Percentiles rank a stretch among this genome's conserved stretches.
These are phyloP conservation scores for Herpetotheres cachinnans DNA, from an alignment of 2,113 vertebrate species.

Conservation along the genomic window DNA sequence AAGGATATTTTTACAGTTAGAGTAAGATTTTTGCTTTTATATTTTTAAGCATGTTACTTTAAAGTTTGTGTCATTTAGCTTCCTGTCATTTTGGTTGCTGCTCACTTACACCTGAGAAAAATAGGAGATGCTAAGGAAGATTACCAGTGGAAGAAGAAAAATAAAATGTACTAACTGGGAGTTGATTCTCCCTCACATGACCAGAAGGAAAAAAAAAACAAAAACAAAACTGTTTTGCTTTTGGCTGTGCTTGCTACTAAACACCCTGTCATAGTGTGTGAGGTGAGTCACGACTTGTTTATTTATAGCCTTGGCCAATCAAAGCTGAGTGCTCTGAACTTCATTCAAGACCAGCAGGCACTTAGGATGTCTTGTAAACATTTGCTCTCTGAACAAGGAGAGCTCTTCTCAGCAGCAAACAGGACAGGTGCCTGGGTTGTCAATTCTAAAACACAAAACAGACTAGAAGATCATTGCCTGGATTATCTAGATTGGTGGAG, in stretches of 20 bases:
- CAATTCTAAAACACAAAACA: neutral
- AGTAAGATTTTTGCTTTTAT: neutral
- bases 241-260: conserved; percentile 43
- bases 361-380: conserved; percentile 73
- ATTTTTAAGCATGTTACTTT: neutral
- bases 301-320: conserved; percentile 87
- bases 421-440: neutral
- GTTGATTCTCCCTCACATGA: conserved; percentile 66
- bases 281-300: conserved; percentile 85
- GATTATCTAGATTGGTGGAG: conserved; percentile 3
- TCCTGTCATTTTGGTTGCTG: neutral
- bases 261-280: conserved; percentile 68
- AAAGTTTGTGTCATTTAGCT: neutral
- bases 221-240: conserved; percentile 8
- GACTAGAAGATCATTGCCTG: neutral
- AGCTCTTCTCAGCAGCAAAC: neutral
- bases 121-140: neutral
- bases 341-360: conserved; percentile 83
- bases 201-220: conserved; percentile 29
- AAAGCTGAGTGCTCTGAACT: conserved; percentile 76
- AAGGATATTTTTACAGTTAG: neutral
- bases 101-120: neutral
- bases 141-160: conserved; percentile 42
- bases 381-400: conserved; percentile 55
- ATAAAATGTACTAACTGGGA: conserved; percentile 34